A percentile compares a stretch with the other conserved stretches of the same genome.
Evolutionary conservation across 2,113 vertebrate species (phyloP).

Genomic region (Butastur rufipennis): DNA sequence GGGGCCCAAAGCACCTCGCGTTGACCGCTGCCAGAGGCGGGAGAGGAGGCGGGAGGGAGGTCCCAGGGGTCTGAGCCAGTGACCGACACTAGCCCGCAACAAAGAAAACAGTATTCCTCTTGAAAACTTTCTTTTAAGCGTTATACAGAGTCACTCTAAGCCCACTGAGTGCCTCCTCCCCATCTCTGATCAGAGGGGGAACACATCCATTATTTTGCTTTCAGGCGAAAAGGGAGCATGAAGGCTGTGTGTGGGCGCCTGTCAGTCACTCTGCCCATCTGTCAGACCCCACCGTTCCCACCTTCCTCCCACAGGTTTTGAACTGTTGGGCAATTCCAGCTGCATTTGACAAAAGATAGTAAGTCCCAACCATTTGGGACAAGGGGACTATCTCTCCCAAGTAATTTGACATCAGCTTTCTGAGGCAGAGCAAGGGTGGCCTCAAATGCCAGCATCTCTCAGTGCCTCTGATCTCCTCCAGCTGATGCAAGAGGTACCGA

Average conservation of each 20-base stretch:
- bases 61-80: not conserved
- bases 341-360: not conserved
- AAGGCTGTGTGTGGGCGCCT: not conserved
- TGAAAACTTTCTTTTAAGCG: not conserved
- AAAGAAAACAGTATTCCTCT: not conserved
- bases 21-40: fast-evolving
- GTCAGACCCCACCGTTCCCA: not conserved
- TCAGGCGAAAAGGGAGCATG: not conserved
- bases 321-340: not conserved
- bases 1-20: not conserved
- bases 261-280: not conserved
- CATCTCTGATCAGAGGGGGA: fast-evolving
- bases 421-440: not conserved
- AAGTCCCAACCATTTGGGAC: not conserved
- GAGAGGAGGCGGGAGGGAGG: not conserved
- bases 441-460: not conserved
- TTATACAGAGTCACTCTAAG: not conserved
- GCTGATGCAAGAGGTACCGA: not conserved
- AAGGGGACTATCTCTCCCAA: not conserved
- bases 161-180: not conserved
- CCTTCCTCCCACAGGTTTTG: not conserved
- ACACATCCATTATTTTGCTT: not conserved
- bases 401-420: not conserved
- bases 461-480: not conserved
- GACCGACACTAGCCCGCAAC: not conserved